Evolutionary conservation across 2,113 vertebrate species (phyloP).

Genomic region (Ia io): DNA sequence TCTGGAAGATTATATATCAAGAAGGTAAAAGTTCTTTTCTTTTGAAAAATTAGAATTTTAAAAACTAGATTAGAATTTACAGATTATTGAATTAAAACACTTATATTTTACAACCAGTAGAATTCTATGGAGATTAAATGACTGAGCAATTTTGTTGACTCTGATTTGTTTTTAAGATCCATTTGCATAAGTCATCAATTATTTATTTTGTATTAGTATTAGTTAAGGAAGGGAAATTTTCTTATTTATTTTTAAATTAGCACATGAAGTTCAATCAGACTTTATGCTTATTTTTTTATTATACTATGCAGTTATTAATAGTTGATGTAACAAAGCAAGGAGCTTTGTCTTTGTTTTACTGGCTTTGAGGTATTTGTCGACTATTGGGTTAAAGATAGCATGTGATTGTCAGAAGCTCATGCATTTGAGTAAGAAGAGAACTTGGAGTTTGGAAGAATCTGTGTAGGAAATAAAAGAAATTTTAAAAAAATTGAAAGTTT

Average conservation of each 20-base stretch:
- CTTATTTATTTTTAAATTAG: background rate
- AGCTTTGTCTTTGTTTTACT: background rate
- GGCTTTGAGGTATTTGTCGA: background rate
- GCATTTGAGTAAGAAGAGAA: slow-evolving; percentile 3
- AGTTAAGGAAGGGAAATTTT: background rate
- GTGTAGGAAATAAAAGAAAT: background rate
- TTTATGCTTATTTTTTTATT: background rate
- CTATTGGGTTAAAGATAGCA: background rate
- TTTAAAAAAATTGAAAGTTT: background rate
- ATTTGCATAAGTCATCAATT: background rate
- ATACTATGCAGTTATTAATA: background rate
- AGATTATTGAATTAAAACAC: background rate
- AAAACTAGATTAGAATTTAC: background rate
- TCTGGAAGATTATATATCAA: background rate
- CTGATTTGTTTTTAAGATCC: background rate
- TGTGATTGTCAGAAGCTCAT: background rate
- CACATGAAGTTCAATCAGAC: background rate
- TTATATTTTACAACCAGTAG: background rate
- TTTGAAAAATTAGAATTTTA: background rate
- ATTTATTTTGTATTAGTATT: background rate
- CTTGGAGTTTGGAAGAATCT: background rate
- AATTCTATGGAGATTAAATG: background rate
- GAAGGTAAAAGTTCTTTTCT: background rate
- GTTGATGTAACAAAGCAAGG: background rate
- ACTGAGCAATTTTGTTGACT: background rate